Evolutionary conservation across 2,888 invertebrate genomes (phyloP).

Genomic region (Hirtodrosophila histrioides): DNA sequence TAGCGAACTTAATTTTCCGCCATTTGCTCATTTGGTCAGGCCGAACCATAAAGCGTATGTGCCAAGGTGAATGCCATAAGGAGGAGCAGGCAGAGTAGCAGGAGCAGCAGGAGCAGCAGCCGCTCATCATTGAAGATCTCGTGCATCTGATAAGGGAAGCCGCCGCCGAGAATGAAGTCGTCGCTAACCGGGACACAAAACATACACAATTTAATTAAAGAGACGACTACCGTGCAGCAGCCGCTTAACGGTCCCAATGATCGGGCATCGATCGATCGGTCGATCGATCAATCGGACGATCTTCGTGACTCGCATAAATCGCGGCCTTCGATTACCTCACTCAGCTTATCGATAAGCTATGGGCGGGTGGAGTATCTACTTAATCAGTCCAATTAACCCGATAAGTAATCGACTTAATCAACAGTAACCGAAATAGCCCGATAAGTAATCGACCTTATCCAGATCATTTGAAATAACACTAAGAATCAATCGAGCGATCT

Average conservation of each 20-base stretch:
- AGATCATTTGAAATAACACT: too few species aligned
- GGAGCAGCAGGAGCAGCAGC: slow-evolving; percentile 11
- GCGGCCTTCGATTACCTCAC: slow-evolving; percentile 30
- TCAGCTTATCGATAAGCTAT: slow-evolving; percentile 29
- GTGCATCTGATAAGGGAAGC: slow-evolving; percentile 59
- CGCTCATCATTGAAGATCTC: slow-evolving; percentile 63
- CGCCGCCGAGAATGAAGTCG: slow-evolving; percentile 63
- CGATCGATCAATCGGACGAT: slow-evolving; percentile 18
- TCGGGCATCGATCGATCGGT: slow-evolving; percentile 1
- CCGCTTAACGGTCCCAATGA: slow-evolving; percentile 27
- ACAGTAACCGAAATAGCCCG: too few species aligned
- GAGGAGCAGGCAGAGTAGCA: slow-evolving; percentile 14
- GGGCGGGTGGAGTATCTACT: neutral
- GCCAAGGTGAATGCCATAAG: slow-evolving; percentile 32
- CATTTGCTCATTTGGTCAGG: slow-evolving; percentile 66
- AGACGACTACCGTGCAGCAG: slow-evolving; percentile 64
- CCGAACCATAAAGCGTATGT: slow-evolving; percentile 70
- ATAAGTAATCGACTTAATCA: too few species aligned
- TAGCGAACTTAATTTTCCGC: slow-evolving; percentile 72
- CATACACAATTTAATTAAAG: slow-evolving; percentile 79
- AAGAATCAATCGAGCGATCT: too few species aligned
- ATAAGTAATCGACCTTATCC: too few species aligned
- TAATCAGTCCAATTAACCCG: too few species aligned
- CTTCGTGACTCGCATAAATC: slow-evolving; percentile 64
- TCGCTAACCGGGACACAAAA: slow-evolving; percentile 52